Base-by-base conservation (phyloP, 2,888 invertebrate species). In the Merodon equestris region DNA sequence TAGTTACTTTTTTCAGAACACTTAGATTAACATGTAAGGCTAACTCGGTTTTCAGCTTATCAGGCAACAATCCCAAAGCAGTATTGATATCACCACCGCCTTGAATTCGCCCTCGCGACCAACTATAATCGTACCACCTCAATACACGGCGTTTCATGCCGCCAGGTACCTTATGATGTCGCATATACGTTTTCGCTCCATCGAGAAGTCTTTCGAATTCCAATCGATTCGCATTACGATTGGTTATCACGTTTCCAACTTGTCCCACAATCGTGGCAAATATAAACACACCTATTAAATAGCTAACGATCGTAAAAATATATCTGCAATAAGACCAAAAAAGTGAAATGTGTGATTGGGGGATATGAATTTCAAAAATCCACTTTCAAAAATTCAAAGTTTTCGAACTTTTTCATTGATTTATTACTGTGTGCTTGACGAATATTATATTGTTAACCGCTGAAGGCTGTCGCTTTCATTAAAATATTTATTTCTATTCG, bases 191-290 rank as follows among this genome's bases (percentile, higher is more conserved):
- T 89, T 98, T 98, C 79, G 98, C 98, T 66, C 97, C 97, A 88
- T 98, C 98, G 86, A 98, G 90, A 36, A 98, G 92, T 81, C 97
- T 91, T 90, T 98, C 98, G 86, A 98, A 98, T 90, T 98, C 98
- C 85, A 97, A 91, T 57, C 98, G 92, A 89, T 97, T 97, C 51
- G 98, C 98, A 88, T 98, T 98, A 84, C 97, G 92, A 90, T 98
- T 98, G 58, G 97, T 97, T 89, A 98, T 98, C 86, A 98, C 97
- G 89, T 97, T 98, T 83, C 98, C 98, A 61, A 98, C 98, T 92
- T 98, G 98, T 60, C 98, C 97, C 81, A 98, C 97, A 87, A 98
- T 98, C 60, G 97, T 98, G 67, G 98, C 97, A 90, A 98, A 98
- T 89, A 98, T 97, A 91, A 98, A 98, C 83, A 98, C 97, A 83